Percentiles rank a stretch among this genome's conserved stretches.
Conservation (phyloP, 2,888 invertebrate species). For the Tipula unca region DNA sequence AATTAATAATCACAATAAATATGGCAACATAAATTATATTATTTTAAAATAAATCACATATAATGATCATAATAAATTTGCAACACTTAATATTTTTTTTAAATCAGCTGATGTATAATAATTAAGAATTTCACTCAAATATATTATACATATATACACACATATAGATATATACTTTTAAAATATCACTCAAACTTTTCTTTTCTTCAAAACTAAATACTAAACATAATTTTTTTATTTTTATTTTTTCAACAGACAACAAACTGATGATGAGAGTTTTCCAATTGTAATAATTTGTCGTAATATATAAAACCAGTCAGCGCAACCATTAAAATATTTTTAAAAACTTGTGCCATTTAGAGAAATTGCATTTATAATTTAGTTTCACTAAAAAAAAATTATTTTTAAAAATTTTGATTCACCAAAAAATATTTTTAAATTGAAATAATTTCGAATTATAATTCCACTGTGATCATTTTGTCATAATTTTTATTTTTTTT, state of each 20-base stretch:
- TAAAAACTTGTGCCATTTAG: not conserved
- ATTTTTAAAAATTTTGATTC: not conserved
- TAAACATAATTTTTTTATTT: not conserved
- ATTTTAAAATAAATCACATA: not conserved
- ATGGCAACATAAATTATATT: no score
- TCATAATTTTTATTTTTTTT: not conserved
- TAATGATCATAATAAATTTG: not conserved
- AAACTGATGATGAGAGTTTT: not conserved
- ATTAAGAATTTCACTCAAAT: not conserved
- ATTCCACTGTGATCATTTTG: not conserved
- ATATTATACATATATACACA: not conserved
- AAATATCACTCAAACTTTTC: not conserved
- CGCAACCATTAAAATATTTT: not conserved
- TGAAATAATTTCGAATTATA: not conserved
- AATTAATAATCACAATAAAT: constrained; percentile 14
- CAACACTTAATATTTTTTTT: not conserved
- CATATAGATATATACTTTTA: not conserved
- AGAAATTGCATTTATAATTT: not conserved
- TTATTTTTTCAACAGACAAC: not conserved
- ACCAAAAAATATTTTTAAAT: not conserved
- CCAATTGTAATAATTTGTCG: not conserved
- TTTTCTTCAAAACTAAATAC: not conserved
- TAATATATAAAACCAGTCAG: not conserved
- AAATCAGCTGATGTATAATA: not conserved
- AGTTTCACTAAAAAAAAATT: not conserved